Evolutionary conservation across 2,888 invertebrate genomes (phyloP), one percentile per base, ranked within the genome.

Genomic region (Leptura quadrifasciata): DNA sequence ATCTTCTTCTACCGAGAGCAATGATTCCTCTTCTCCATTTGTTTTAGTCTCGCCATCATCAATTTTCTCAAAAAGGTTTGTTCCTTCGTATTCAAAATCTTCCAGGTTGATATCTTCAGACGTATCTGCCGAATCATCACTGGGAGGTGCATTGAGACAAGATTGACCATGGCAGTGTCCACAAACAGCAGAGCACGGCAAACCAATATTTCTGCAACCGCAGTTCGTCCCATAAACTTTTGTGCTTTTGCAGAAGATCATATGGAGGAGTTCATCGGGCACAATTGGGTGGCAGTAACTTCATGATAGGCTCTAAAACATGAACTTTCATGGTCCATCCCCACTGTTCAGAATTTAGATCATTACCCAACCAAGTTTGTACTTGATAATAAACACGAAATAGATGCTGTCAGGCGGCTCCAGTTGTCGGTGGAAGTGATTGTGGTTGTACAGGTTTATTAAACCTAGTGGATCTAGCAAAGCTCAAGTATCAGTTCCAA

Each of bases 131-230:
- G n/a, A n/a, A n/a, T n/a, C n/a, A n/a, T n/a, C n/a, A n/a, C n/a
- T n/a, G n/a, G n/a, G 17, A 52, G 17, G 15, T 52, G 52, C 52
- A 6, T 55, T 61, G 21, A 31, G n/a, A 21, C n/a, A 61, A 2
- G 24, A 27, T 61, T 24, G 61, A 21, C n/a, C 31, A 31, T 21
- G 61, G 15, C 61, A 31, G 17, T 17, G 17, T 8, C 55, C 55
- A 55, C 55, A 55, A 55, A 55, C 17, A 6, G 9, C 17, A 55
- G 20, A 55, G 9, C 55, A 55, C 17, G 55, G 55, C 55, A 55
- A 55, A 6, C 55, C 55, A 17, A 55, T 55, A 17, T 55, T 20
- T 55, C 17, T 55, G 55, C 55, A 55, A 17, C 55, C 55, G 17
- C 17, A 55, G 17, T 55, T 55, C 5, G 55, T 17, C 10, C 55